Percentiles rank a stretch among this genome's conserved stretches.
Conservation (phyloP, 2,113 vertebrate genomes). For the Caretta caretta region DNA sequence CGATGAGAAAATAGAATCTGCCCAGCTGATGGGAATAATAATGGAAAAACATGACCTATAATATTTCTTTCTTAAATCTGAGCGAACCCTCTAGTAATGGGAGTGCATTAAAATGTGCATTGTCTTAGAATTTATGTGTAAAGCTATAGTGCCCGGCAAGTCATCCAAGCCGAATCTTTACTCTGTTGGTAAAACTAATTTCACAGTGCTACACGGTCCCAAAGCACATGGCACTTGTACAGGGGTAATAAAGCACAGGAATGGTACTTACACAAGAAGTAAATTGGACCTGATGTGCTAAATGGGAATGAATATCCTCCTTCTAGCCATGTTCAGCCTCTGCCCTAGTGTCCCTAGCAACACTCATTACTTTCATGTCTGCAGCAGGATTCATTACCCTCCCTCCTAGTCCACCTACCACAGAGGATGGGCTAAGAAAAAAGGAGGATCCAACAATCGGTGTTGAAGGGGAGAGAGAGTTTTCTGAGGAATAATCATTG, state of each 20-base stretch:
- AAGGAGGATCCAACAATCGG: neutral
- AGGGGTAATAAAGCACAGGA: neutral
- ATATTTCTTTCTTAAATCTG: conserved; percentile 30
- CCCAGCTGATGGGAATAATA: conserved; percentile 44
- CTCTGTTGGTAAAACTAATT: neutral
- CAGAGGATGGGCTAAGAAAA: neutral
- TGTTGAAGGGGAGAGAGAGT: neutral
- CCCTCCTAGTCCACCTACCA: neutral
- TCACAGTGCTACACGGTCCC: neutral
- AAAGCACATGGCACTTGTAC: neutral
- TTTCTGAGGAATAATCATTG: neutral
- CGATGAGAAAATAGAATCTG: conserved; percentile 54
- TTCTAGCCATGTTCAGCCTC: neutral
- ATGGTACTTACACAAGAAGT: neutral
- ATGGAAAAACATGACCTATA: conserved; percentile 57
- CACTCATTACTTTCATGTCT: neutral
- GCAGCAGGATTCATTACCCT: neutral
- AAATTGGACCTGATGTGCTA: neutral
- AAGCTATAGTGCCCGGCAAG: neutral
- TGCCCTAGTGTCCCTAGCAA: neutral
- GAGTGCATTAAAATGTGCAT: conserved; percentile 34
- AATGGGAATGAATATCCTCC: neutral
- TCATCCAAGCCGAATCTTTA: neutral
- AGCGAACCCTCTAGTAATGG: neutral
- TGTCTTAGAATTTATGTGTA: neutral